Evolutionary conservation across 1,140 invertebrate genomes (phyloP), one percentile per base, ranked within the genome.

Genomic region (Tyrophagus putrescentiae): DNA sequence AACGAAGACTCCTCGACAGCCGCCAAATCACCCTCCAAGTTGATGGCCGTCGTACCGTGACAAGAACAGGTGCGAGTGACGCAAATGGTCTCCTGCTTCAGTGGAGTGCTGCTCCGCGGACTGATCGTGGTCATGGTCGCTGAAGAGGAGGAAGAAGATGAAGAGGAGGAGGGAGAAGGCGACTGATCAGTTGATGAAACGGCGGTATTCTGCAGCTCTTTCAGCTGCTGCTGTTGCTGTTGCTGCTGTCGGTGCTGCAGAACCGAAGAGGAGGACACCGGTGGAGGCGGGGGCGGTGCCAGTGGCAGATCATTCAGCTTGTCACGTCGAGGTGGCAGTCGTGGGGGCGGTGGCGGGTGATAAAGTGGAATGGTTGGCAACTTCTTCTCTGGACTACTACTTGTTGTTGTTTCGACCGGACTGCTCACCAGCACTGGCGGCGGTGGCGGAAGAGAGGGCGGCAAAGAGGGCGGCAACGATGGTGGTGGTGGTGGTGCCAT

Each of bases 41-140:
- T n/a, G n/a, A n/a, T n/a, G n/a, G n/a, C 6, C 13, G 44, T 48
- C 44, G 31, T 21, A 27, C 31, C 44, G 13, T 21, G 31, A 13
- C 31, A 29, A 48, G 44, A 48, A 48, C 44, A 27, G n/a, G 31
- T 48, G n/a, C 44, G 23, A 48, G 64, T 52, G 71, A 71, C 41
- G 25, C 44, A 71, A 62, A 50, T 71, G 67, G 53, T 67, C 62
- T 63, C 69, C 2, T 70, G 60, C 21, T 72, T 73, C 31, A 68
- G 65, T 42, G 69, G 66, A 44, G 62, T 70, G 28, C 70, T 72
- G 67, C 68, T 69, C 60, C 68, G 63, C 31, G 69, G 66, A 7
- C 16, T 16, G n/a, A n/a, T 59, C 39, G 21, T 57, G n/a, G 25
- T 57, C 5, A 16, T 59, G 21, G 21, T 48, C 4, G 57, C 9